These are phyloP conservation scores for Pluvianellus socialis DNA, from an alignment of 2,113 vertebrate genomes.

Conservation along the genomic window DNA sequence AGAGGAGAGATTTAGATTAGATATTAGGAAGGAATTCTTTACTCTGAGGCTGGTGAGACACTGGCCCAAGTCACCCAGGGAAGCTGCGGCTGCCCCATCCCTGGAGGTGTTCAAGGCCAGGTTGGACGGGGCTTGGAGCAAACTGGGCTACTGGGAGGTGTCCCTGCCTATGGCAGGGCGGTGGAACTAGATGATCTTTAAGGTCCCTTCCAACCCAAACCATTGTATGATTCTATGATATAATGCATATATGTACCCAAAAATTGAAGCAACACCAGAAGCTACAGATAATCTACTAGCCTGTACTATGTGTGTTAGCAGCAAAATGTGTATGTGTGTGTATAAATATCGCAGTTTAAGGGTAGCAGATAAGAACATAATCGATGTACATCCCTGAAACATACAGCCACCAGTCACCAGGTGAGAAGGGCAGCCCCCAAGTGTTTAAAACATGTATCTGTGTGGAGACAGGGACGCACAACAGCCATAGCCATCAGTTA, in stretches of 20 bases:
- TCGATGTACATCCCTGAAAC: accelerated
- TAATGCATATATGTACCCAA: accelerated
- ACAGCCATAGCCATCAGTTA: not conserved
- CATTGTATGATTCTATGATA: not conserved
- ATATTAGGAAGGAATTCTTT: not conserved
- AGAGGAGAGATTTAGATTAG: not conserved
- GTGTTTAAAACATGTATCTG: not conserved
- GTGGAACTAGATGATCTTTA: not conserved
- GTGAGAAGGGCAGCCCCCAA: not conserved
- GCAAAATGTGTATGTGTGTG: not conserved
- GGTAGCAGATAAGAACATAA: not conserved
- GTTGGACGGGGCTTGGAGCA: not conserved
- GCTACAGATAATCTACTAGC: not conserved
- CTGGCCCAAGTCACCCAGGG: not conserved
- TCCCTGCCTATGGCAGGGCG: not conserved
- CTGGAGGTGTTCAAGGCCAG: not conserved
- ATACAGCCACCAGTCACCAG: not conserved
- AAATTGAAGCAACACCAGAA: not conserved
- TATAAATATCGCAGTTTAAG: not conserved
- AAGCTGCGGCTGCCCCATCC: not conserved
- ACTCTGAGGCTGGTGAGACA: not conserved
- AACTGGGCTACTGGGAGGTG: not conserved
- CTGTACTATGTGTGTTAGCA: not conserved
- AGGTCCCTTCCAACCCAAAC: not conserved
- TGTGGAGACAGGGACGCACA: not conserved